Conservation (phyloP, 64 coral and sea anemone species). For the Astreopora myriophthalma region DNA sequence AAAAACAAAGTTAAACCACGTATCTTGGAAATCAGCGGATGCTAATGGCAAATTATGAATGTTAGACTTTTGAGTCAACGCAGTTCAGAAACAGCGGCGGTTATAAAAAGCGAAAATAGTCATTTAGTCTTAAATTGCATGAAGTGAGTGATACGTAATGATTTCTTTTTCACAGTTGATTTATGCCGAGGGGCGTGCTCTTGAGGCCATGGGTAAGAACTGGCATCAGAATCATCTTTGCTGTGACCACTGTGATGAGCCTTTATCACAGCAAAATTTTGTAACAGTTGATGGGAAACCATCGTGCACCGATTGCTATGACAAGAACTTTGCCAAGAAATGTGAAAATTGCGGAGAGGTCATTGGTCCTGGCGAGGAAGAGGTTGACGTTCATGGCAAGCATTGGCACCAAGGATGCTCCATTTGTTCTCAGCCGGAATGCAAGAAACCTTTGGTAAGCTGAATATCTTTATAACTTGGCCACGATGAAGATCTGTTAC, state of each 20-base stretch:
- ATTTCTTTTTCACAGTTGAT: conserved; percentile 71
- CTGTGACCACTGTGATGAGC: conserved; percentile 91
- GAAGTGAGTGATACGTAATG: not conserved
- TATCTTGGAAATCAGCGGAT: too few species aligned
- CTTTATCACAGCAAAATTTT: conserved; percentile 82
- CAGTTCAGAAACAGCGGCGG: too few species aligned
- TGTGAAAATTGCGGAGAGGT: conserved; percentile 85
- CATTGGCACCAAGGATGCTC: conserved; percentile 97
- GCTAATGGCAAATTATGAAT: too few species aligned
- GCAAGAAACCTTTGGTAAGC: conserved; percentile 84
- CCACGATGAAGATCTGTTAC: too few species aligned
- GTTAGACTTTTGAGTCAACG: too few species aligned
- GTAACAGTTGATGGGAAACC: conserved; percentile 80
- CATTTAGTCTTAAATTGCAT: too few species aligned
- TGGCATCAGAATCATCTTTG: conserved; percentile 96
- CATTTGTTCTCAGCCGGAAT: conserved; percentile 69
- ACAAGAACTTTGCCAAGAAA: conserved; percentile 77
- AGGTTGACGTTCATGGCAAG: conserved; percentile 89
- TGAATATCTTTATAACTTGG: not conserved
- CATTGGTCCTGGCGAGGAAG: conserved; percentile 90
- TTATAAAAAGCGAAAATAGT: too few species aligned
- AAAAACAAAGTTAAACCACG: too few species aligned
- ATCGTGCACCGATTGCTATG: conserved; percentile 84
- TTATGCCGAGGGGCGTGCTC: conserved; percentile 90
- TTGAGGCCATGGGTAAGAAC: conserved; percentile 86